Evolutionary conservation across 1,140 invertebrate genomes (phyloP).

Genomic region (Stenopsyche tienmushanensis): DNA sequence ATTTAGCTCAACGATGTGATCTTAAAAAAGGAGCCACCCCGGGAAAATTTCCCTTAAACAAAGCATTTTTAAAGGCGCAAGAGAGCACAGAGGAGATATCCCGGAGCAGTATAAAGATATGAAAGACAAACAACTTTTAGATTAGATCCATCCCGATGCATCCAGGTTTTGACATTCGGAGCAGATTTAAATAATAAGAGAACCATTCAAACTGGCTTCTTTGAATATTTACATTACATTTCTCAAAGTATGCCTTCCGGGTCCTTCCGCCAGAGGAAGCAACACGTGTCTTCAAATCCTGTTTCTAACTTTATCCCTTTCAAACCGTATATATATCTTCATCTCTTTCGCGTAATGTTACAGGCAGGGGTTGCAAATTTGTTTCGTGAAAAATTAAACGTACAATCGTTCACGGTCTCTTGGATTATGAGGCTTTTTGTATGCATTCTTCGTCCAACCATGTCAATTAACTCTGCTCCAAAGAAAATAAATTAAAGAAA

Average conservation of each 20-base stretch:
- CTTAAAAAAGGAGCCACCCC: background rate
- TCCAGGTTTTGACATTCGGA: background rate
- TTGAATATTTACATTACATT: slow-evolving; percentile 1
- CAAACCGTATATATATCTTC: background rate
- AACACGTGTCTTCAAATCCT: slow-evolving; percentile 24
- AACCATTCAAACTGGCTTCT: background rate
- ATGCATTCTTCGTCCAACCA: too few species aligned
- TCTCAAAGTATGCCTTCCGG: slow-evolving; percentile 17
- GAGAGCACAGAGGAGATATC: background rate
- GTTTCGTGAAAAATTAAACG: too few species aligned
- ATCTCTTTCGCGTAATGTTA: slow-evolving; percentile 1
- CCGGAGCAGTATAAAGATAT: background rate
- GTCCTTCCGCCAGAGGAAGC: slow-evolving; percentile 1
- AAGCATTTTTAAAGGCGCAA: background rate
- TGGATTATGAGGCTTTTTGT: too few species aligned
- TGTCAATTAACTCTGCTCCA: too few species aligned
- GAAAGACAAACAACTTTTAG: too few species aligned
- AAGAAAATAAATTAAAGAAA: too few species aligned
- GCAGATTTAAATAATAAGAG: slow-evolving; percentile 5
- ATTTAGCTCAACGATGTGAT: background rate
- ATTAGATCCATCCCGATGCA: background rate
- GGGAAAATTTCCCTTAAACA: background rate
- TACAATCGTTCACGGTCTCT: too few species aligned
- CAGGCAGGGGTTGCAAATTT: too few species aligned
- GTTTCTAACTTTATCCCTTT: too few species aligned